These are phyloP conservation scores for Parazoanthus swiftii DNA, from an alignment of 92 coral and sea anemone species.

Conservation along the genomic window DNA sequence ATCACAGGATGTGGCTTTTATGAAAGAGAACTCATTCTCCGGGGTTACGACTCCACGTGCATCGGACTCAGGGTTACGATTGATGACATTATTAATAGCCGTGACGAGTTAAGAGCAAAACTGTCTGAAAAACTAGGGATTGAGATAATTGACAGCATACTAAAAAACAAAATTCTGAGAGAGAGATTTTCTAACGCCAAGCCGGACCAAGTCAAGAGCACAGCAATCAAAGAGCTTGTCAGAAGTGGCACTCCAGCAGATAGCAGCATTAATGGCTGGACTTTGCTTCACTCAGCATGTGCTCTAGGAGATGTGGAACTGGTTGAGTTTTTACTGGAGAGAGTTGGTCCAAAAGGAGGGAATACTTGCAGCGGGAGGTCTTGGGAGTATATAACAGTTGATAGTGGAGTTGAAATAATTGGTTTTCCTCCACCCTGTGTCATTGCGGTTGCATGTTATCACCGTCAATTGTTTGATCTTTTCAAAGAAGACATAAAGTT, in stretches of 20 bases:
- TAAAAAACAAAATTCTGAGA: background rate
- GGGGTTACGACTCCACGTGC: background rate
- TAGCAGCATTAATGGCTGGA: background rate
- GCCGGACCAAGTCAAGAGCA: background rate
- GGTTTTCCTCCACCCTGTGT: slow-evolving; percentile 3
- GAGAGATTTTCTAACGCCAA: background rate
- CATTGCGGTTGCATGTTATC: background rate
- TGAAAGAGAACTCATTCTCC: background rate
- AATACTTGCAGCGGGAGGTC: background rate
- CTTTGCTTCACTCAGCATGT: slow-evolving; percentile 4
- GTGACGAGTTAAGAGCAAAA: background rate
- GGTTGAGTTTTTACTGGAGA: slow-evolving; percentile 5
- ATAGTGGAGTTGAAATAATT: too few relatives aligned
- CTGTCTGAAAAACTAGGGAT: background rate
- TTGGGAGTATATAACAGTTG: background rate
- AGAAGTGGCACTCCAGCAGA: slow-evolving; percentile 10
- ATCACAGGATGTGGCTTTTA: background rate
- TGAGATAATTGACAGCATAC: background rate
- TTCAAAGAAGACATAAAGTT: background rate
- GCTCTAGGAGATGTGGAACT: slow-evolving; percentile 2
- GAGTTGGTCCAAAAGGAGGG: background rate
- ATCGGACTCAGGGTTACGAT: too few relatives aligned
- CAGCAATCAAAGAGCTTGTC: background rate
- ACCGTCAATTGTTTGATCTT: background rate
- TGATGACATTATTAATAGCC: background rate